phyloP scores from a whole-genome alignment of 2,113 vertebrate genomes.

The Lates calcarifer region DNA sequence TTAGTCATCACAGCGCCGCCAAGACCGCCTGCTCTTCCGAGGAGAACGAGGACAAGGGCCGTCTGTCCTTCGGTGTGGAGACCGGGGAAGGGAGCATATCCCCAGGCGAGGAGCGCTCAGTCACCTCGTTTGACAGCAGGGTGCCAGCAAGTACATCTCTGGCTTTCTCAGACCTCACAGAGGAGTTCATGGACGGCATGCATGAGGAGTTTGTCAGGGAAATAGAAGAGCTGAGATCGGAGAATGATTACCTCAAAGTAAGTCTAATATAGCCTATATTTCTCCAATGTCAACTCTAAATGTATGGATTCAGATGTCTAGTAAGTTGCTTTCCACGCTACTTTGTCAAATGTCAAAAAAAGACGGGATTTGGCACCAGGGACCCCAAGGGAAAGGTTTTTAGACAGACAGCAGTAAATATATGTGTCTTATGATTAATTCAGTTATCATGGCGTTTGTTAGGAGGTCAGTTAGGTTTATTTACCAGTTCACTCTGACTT shows the following conservation, averaged over 20 bases:
- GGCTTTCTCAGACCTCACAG: conserved; percentile 97
- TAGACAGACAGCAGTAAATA: not conserved
- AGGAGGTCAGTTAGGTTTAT: not conserved
- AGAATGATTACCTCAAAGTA: conserved; percentile 99
- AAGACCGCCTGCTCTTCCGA: conserved; percentile 56
- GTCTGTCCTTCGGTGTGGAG: conserved; percentile 73
- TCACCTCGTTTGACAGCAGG: conserved; percentile 90
- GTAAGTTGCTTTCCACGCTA: not conserved
- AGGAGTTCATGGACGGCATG: conserved; percentile 93
- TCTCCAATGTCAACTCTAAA: not conserved
- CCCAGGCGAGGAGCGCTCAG: conserved; percentile 88
- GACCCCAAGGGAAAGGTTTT: not conserved
- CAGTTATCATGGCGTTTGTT: not conserved
- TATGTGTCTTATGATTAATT: not conserved
- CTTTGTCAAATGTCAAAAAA: too few relatives aligned
- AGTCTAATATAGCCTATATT: conserved; percentile 48
- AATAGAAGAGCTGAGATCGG: conserved; percentile 95
- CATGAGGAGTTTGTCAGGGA: conserved; percentile 92
- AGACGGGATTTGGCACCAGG: not conserved
- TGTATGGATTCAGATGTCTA: not conserved
- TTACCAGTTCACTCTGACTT: conserved; percentile 17
- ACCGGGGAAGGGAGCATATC: conserved; percentile 83
- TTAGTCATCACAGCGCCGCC: conserved; percentile 19
- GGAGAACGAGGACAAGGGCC: conserved; percentile 82
- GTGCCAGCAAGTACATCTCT: conserved; percentile 93